Evolutionary conservation across 1,140 invertebrate species (phyloP).

Genomic region (Tetragonula clypearis): DNA sequence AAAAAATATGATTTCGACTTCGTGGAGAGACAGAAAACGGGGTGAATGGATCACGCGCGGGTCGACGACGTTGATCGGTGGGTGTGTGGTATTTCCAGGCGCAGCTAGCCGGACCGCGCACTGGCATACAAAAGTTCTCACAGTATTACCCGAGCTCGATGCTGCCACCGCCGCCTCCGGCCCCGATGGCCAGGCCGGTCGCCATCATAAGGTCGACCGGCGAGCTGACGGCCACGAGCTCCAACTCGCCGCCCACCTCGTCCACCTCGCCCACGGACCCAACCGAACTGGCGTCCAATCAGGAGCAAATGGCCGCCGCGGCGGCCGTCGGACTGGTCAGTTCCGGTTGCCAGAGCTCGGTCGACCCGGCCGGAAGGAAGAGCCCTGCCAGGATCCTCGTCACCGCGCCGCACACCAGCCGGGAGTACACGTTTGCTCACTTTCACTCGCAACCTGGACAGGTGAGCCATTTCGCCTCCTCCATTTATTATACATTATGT

Average conservation of each 20-base stretch:
- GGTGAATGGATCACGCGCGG: conserved; percentile 70
- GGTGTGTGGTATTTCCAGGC: conserved; percentile 81
- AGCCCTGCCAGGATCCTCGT: conserved; percentile 80
- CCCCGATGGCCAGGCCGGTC: conserved; percentile 97
- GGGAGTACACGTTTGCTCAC: conserved; percentile 93
- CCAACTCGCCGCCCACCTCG: conserved; percentile 85
- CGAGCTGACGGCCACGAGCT: conserved; percentile 79
- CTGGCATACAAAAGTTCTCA: conserved; percentile 86
- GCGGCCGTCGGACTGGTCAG: conserved; percentile 78
- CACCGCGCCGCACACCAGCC: conserved; percentile 82
- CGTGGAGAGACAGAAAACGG: conserved; percentile 32
- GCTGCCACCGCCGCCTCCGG: conserved; percentile 97
- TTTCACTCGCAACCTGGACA: conserved; percentile 95
- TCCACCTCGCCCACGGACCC: conserved; percentile 83
- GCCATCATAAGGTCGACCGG: conserved; percentile 96
- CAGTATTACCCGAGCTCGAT: conserved; percentile 95
- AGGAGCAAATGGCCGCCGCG: conserved; percentile 78
- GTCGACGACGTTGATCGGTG: conserved; percentile 78
- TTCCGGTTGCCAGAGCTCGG: conserved; percentile 80
- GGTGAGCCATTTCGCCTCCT: conserved; percentile 82
- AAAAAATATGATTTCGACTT: background rate
- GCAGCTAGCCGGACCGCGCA: conserved; percentile 83
- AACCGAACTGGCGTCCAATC: conserved; percentile 73
- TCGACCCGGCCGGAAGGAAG: conserved; percentile 80
- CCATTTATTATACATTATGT: no score